Base-by-base conservation (phyloP, 2,888 invertebrate species). In the Noctua janthe region DNA sequence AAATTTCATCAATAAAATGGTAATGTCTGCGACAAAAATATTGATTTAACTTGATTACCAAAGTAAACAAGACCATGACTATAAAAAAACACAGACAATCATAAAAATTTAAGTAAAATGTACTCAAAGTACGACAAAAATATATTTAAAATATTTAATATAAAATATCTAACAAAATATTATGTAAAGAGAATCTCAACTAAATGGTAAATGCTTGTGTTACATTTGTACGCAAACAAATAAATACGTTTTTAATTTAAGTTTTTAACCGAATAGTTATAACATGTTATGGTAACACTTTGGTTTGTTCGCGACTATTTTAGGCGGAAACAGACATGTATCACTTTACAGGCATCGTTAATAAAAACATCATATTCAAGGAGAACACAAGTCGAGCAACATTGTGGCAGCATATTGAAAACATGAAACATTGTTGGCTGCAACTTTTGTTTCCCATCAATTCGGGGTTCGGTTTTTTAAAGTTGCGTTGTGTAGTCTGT, bases 141-240 rank as follows among this genome's bases (percentile, higher is more conserved):
- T 88, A 80, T 83, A 82, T 76, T 72, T 62, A 86, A 82, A 79
- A 76, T 80, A 82, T 76, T 81, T 80, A 49, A 70, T 78, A 80
- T 71, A 85, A 85, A 87, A 84, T 88, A 89, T 82, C 79, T 89
- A 89, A 89, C 89, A 89, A 89, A 90, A 89, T 90, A 86, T 81
- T 69, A 85, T 87, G 80, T 85, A 84, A 84, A 90, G 74, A 89
- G 75, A 90, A 90, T 90, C 88, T 89, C 90, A 89, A 88, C 56
- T 83, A 83, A 72, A 80, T 81, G 74, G 80, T 90, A 84, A 82
- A 81, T 56, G 72, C 80, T 78, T 70, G 71, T 77, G 82, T 78
- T 77, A 83, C 89, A 83, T 81, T 81, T 83, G 78, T 74, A 82
- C 79, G 81, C 69, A 66, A 70, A 76, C 47, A 49, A 49, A 56